Evolutionary conservation across 1,140 invertebrate genomes (phyloP), one percentile per base, ranked within the genome.

Genomic region (Drosophila oshimai): DNA sequence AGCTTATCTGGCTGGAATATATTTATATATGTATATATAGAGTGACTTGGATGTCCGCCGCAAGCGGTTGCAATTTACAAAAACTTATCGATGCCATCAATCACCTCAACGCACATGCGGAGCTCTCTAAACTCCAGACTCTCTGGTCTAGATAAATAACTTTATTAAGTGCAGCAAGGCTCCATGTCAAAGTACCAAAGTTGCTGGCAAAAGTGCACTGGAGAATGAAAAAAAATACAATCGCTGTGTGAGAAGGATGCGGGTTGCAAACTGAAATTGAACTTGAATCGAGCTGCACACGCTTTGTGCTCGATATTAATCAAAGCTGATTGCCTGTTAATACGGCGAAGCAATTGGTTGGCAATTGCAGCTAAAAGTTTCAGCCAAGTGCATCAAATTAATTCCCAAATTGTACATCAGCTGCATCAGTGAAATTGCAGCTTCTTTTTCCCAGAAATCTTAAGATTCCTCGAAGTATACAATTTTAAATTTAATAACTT

Each of bases 61-160:
- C 29, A 31, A 77, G 64, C 54, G 37, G 51, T 61, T 60, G 78
- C 75, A 76, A 72, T 87, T 80, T 89, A 75, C 75, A 80, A 80
- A 54, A 89, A 90, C 72, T 80, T 80, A 90, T 90, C 88, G 81
- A 89, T 81, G 67, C 73, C 88, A 90, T 90, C 88, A 88, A 90
- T 90, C 88, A 89, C 62, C 60, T 55, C n/a, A 50, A 36, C 42
- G 46, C 55, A 62, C 24, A 62, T 51, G 33, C 22, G 7, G 28
- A 2, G 28, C 20, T 50, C n/a, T 50, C 62, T 68, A 51, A 45
- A 46, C 58, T 65, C 45, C 47, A 45, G 13, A 29, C 34, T 49
- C 34, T 49, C 62, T 44, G 42, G 15, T 39, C 68, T 68, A 61
- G 45, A 74, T 69, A 39, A 51, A 67, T 70, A 83, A 83, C 46